Evolutionary conservation across 2,113 vertebrate genomes (phyloP).

Genomic region (Tretioscincus oriximinensis): DNA sequence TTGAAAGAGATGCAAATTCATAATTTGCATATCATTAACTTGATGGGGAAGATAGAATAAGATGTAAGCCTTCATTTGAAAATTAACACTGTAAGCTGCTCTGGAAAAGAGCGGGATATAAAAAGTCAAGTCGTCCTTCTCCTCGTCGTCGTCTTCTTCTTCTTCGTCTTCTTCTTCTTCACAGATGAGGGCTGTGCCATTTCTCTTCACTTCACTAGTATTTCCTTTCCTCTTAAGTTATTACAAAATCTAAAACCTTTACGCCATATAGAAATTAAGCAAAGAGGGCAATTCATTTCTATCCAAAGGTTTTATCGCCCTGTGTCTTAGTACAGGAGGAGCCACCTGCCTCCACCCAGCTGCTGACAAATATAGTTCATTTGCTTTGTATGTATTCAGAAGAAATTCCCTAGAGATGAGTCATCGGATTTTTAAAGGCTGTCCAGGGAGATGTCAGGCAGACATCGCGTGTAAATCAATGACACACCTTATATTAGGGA

Average conservation of each 20-base stretch:
- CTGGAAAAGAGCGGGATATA: too few relatives aligned
- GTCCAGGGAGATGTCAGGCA: conserved; percentile 60
- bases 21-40: too few relatives aligned
- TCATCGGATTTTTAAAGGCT: conserved; percentile 56
- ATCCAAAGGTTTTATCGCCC: conserved; percentile 60
- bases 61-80: too few relatives aligned
- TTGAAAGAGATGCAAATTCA: too few relatives aligned
- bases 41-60: too few relatives aligned
- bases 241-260: neutral
- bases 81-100: too few relatives aligned
- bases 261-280: conserved; percentile 23
- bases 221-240: neutral
- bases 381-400: conserved; percentile 66
- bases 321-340: conserved; percentile 61
- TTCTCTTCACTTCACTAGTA: neutral
- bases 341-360: conserved; percentile 61
- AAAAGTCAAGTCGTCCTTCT: too few relatives aligned
- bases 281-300: conserved; percentile 57
- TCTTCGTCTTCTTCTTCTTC: too few relatives aligned
- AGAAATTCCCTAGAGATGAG: conserved; percentile 66
- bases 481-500: conserved; percentile 59
- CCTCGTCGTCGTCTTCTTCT: too few relatives aligned
- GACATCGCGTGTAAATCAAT: conserved; percentile 49
- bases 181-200: too few relatives aligned
- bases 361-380: conserved; percentile 56